Percentiles rank a stretch among this genome's conserved stretches.
Evolutionary conservation across 2,888 invertebrate species (phyloP).

Genomic region (Corythucha ciliata): DNA sequence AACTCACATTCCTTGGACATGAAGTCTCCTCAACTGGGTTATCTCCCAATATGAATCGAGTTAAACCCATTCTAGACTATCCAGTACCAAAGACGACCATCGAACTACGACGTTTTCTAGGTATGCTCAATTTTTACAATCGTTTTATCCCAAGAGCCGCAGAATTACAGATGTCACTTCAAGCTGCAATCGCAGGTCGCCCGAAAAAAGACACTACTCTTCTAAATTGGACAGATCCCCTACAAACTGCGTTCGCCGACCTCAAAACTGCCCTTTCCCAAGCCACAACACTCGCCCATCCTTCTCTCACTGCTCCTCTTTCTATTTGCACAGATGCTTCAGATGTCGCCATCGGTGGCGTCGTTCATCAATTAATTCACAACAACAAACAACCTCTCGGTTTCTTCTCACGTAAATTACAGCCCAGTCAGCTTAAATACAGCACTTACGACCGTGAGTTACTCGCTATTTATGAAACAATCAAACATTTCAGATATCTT

Average conservation of each 20-base stretch:
- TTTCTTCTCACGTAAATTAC: conserved; percentile 33
- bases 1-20: conserved; percentile 25
- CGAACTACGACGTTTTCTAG: conserved; percentile 35
- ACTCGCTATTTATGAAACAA: too few species aligned
- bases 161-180: too few species aligned
- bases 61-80: conserved; percentile 19
- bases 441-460: conserved; percentile 34
- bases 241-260: too few species aligned
- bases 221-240: too few species aligned
- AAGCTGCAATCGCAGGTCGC: too few species aligned
- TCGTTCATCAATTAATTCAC: conserved; percentile 20
- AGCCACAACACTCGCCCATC: too few species aligned
- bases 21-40: conserved; percentile 24
- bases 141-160: conserved; percentile 40
- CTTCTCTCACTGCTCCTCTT: conserved; percentile 36
- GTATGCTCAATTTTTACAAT: conserved; percentile 40
- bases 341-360: conserved; percentile 11
- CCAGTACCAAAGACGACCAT: background rate
- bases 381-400: conserved; percentile 29
- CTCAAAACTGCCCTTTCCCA: too few species aligned
- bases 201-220: too few species aligned
- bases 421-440: conserved; percentile 37
- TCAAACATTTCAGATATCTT: too few species aligned
- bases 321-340: conserved; percentile 21
- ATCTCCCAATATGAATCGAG: conserved; percentile 15